Evolutionary conservation across 2,888 invertebrate genomes (phyloP), one percentile per base, ranked within the genome.

Genomic region (Drosophila maculinotata): DNA sequence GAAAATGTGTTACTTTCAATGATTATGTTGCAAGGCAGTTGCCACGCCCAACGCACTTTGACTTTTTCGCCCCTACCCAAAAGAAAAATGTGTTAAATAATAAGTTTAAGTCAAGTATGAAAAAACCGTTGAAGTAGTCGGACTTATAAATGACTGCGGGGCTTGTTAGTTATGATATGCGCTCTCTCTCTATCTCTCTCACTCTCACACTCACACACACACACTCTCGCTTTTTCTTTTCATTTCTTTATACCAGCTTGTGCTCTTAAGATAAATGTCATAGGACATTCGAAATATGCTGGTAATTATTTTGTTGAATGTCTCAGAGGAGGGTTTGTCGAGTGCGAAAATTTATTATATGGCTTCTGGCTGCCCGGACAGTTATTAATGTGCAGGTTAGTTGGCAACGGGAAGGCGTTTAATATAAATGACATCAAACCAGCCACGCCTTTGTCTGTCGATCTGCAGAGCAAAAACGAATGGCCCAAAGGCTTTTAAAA

Each of bases 241-340:
- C 10, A 20, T 15, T 2, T 1, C 14, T n/a, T n/a, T 4, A 30
- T 10, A 20, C 28, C 2, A n/a, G n/a, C 35, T 17, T 12, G 10
- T 15, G 15, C 26, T 26, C 41, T 25, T 4, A 51, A 76, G 68
- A 76, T 67, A 76, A 73, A 76, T 76, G 60, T 25, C 39, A 64
- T 59, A 54, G 70, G 85, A 64, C 83, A 74, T 86, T 79, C 83
- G 74, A 88, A 88, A 83, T 83, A 83, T 88, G 82, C 80, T 86
- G 86, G 82, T 87, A 83, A 83, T 83, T 83, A 83, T 83, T 88
- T 87, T 81, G 87, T 78, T 87, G 69, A 75, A 81, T 84, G 85
- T 81, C 85, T 69, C 67, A 59, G 63, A 78, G 85, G 63, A 78
- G 85, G 85, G 80, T 84, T 87, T 71, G 74, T 47, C 38, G 52